Evolutionary conservation across 92 coral and sea anemone genomes (phyloP), one percentile per base, ranked within the genome.

Genomic region (Epizoanthus ramosus): DNA sequence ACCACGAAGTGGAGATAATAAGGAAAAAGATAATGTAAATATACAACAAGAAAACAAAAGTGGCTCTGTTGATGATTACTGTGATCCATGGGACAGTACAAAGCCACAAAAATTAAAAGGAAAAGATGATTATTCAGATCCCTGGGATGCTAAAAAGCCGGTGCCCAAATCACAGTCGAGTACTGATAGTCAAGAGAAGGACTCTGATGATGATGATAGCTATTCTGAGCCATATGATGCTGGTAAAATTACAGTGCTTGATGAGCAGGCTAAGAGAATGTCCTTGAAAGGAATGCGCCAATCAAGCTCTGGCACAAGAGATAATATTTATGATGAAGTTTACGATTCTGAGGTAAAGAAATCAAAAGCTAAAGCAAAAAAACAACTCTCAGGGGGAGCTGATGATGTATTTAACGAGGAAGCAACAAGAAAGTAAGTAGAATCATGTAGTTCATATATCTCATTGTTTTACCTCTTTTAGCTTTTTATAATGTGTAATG

Each of bases 71-170:
- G 89, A 85, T 37, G 89, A 94, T 64, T 87, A 93, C 85, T 80
- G 90, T 64, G 97, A 92, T 63, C 97, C 97, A 4, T 92, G 94
- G 90, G 97, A 92, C 83, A 61, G 57, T 83, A 92, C 21, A 83
- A 77, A 74, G 65, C 72, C 28, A 68, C 81, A 41, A 35, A 85
- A 6, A 57, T 79, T 63, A 81, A 85, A 19, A 71, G 83, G 79
- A 5, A 92, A 79, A 79, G 94, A 95, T 83, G 98, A 95, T 43
- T 95, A 95, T 25, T 75, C 85, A n/a, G 99, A 97, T 59, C 99
- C 99, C 0, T 93, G 94, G 93, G 98, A 93, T 91, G 95, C 94
- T 6, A 85, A 81, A 71, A 69, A 84, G 72, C 85, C 58, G 47
- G 50, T 6, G 1, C 25, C 52, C 71, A 81, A 63, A 84, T 80